A percentile compares a stretch with the other conserved stretches of the same genome.
phyloP scores from a whole-genome alignment of 2,113 vertebrate species.

The Mirounga angustirostris region DNA sequence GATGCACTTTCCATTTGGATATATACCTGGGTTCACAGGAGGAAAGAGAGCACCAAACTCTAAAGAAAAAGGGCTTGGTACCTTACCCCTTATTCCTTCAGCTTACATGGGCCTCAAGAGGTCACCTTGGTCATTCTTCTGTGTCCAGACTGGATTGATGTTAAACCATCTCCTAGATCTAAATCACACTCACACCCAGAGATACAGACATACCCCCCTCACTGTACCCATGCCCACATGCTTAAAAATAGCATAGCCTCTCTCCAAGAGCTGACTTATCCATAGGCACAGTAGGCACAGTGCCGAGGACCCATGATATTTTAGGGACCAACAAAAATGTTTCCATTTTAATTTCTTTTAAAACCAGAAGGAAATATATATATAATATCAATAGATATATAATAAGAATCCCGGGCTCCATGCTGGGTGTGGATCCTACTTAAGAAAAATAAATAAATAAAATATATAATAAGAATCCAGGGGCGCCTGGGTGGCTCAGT shows the following conservation, averaged over 20 bases:
- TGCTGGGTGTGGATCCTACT: too few species aligned
- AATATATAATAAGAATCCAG: too few species aligned
- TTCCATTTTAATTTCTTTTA: conserved; percentile 13
- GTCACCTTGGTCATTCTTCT: background rate
- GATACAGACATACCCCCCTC: background rate
- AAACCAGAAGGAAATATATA: conserved; percentile 10
- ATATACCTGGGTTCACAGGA: background rate
- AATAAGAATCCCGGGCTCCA: background rate
- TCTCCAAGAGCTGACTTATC: background rate
- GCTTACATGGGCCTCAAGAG: background rate
- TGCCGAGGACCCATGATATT: background rate
- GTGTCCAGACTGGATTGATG: background rate
- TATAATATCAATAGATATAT: background rate
- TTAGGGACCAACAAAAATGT: background rate
- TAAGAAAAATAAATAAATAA: too few species aligned
- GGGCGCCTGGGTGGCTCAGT: too few species aligned
- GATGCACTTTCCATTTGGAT: background rate
- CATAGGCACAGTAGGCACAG: background rate
- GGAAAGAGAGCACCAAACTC: background rate
- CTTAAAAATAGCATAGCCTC: background rate
- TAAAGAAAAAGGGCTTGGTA: background rate
- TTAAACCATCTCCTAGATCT: background rate
- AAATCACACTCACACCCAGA: background rate
- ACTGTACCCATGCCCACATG: background rate
- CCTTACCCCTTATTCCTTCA: background rate